phyloP scores from a whole-genome alignment of 2,113 vertebrate species.

The Uropsilus gracilis region DNA sequence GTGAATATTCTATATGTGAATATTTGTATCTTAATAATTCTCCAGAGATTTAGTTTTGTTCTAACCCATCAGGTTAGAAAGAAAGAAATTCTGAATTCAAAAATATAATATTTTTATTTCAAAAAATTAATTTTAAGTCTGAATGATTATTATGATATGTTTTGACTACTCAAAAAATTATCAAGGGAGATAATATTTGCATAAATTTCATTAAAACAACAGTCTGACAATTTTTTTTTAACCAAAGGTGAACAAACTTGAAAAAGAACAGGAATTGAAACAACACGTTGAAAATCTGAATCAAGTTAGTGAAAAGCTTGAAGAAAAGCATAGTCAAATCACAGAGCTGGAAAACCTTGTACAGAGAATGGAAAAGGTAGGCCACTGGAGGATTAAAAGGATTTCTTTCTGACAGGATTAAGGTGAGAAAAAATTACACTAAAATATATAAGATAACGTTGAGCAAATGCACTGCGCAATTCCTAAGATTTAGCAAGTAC shows the following conservation, averaged over 20 bases:
- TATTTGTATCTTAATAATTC: neutral
- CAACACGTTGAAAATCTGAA: conserved; percentile 57
- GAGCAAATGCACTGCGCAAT: neutral
- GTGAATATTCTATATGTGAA: neutral
- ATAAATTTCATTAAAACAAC: conserved; percentile 10
- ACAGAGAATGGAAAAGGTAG: conserved; percentile 85
- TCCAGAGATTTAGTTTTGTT: neutral
- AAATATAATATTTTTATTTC: too few species aligned
- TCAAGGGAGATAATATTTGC: neutral
- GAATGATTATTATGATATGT: neutral
- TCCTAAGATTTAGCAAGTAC: neutral
- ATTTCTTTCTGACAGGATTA: neutral
- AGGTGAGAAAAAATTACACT: neutral
- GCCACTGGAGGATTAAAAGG: neutral
- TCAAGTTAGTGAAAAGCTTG: conserved; percentile 70
- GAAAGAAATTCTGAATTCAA: conserved; percentile 1
- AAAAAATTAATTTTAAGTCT: too few species aligned
- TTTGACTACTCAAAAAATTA: neutral
- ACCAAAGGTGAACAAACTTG: conserved; percentile 73
- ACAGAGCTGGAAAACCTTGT: conserved; percentile 80
- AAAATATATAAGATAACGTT: neutral
- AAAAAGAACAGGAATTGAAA: conserved; percentile 78
- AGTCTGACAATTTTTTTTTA: neutral
- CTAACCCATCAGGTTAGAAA: neutral
- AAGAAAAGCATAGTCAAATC: conserved; percentile 73